Evolutionary conservation across 2,113 vertebrate species (phyloP), one percentile per base, ranked within the genome.

Genomic region (Donacobius atricapilla): DNA sequence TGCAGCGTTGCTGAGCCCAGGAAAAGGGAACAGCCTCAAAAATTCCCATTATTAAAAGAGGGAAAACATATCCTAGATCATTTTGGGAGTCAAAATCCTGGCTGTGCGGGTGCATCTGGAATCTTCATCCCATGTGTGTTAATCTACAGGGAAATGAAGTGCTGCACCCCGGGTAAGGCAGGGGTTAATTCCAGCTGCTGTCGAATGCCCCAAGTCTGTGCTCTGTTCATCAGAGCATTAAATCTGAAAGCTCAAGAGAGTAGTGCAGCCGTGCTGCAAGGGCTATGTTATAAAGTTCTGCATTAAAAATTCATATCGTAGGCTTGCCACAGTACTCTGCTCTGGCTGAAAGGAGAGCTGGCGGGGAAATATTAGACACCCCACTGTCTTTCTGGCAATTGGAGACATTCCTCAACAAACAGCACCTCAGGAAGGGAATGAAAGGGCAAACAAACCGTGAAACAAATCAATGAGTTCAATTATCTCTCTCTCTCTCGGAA

Each of bases 291-390:
- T 98, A 98, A 98, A 98, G 98, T 98, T 97, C 98, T 98, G 98
- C 98, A 99, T 99, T 99, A 99, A 99, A 99, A 99, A 99, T 99
- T 99, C 98, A 99, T 98, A 98, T 98, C 93, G 97, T 96, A 97
- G 97, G 98, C 98, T 98, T 96, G 98, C 98, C 96, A 97, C 91
- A 80, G 96, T 93, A 91, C 95, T 96, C 83, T 96, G 98, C 98
- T 98, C 98, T 97, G 98, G 98, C 98, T 98, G 97, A 95, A 96
- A 97, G 97, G 97, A 97, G 97, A 97, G 97, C 98, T 97, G 97
- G 81, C 54, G 94, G 98, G 98, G 97, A 98, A 97, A 98, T 96
- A 97, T 91, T 95, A 98, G 98, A 97, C 97, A 98, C 97, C 98
- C 98, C 97, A 97, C 97, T 93, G 97, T 97, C 97, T 98, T 97